Evolutionary conservation across 2,888 invertebrate genomes (phyloP).

Genomic region (Plebejus anna): DNA sequence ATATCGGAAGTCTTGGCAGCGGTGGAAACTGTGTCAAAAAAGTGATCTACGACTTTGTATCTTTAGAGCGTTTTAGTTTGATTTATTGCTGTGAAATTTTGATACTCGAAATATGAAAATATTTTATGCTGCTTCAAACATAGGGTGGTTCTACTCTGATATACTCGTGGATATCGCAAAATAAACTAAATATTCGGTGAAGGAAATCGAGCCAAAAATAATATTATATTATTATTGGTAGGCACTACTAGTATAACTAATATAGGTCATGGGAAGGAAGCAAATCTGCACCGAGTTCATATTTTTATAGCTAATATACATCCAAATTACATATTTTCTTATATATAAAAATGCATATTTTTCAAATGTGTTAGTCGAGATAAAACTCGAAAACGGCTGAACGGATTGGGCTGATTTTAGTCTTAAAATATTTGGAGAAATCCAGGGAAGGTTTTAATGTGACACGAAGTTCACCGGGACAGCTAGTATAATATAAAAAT

Average conservation of each 20-base stretch:
- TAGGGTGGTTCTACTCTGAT: neutral
- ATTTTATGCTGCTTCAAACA: slow-evolving; percentile 23
- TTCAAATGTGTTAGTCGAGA: no score
- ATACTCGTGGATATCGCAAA: neutral
- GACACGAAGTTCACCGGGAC: no score
- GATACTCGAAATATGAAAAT: slow-evolving; percentile 30
- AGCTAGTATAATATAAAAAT: no score
- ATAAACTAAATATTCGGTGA: neutral
- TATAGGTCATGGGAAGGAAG: neutral
- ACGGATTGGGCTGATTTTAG: no score
- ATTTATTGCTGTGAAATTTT: slow-evolving; percentile 34
- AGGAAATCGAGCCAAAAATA: neutral
- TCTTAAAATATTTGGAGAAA: no score
- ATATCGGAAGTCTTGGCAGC: slow-evolving; percentile 38
- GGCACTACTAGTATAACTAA: neutral
- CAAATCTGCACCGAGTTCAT: no score
- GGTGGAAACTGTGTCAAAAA: slow-evolving; percentile 35
- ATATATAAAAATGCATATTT: no score
- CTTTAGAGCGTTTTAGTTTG: slow-evolving; percentile 35
- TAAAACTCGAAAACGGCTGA: no score
- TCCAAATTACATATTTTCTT: no score
- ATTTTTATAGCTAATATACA: no score
- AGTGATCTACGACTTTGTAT: slow-evolving; percentile 34
- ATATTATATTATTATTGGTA: neutral
- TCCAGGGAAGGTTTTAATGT: no score